Conservation (phyloP, 2,113 vertebrate species). For the Azemiops feae region DNA sequence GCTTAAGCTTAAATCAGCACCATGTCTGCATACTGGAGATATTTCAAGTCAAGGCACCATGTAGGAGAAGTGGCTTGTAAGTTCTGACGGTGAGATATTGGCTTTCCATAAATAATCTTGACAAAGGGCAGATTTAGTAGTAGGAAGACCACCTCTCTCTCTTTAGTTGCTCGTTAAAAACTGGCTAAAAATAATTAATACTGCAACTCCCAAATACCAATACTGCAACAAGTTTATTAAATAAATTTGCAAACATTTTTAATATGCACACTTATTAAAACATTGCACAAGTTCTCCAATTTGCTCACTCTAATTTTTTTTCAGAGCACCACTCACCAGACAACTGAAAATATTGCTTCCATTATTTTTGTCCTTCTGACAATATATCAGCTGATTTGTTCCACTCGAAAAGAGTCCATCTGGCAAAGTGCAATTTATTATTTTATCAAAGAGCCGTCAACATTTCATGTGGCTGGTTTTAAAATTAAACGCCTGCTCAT, state of each 20-base stretch:
- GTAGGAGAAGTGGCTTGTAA: background rate
- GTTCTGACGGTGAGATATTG: background rate
- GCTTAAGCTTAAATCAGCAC: background rate
- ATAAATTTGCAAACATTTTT: background rate
- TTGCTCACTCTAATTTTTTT: background rate
- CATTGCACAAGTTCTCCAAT: background rate
- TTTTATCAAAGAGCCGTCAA: background rate
- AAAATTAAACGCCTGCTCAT: constrained; percentile 22
- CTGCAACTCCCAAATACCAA: background rate
- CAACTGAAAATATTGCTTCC: background rate
- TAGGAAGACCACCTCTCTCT: background rate
- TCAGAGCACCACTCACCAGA: background rate
- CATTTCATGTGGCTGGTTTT: background rate
- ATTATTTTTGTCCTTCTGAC: background rate
- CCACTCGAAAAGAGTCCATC: background rate
- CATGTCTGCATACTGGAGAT: background rate
- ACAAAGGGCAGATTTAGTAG: background rate
- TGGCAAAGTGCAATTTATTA: background rate
- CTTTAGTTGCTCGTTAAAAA: background rate
- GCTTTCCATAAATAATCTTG: background rate
- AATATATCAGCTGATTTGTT: background rate
- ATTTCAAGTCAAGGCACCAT: background rate
- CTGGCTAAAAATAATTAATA: background rate
- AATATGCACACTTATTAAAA: background rate
- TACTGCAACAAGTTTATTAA: background rate